Base-by-base conservation (phyloP, 1,140 invertebrate species). In the Limonius californicus region DNA sequence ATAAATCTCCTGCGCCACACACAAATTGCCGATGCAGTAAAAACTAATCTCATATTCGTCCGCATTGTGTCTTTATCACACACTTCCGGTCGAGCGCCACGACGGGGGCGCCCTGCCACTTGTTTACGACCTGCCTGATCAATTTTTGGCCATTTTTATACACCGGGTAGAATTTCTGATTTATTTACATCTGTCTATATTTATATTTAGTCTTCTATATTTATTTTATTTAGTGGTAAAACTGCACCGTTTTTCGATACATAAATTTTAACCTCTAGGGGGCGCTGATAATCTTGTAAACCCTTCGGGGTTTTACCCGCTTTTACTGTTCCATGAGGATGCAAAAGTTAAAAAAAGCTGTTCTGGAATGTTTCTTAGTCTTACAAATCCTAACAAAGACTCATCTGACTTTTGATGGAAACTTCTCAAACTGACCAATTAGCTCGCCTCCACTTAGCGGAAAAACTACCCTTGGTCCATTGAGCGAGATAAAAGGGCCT, bases 31-130 rank as follows among this genome's bases (percentile, higher is more conserved):
- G 2, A 42, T 11, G 43, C 20, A 45, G 57, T 61, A 65, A 65
- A 65, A 62, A 58, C 54, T 65, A 65, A 65, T 65, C 61, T 54
- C 42, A 62, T 45, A 54, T 63, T 54, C 53, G 61, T 63, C 42
- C 54, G 61, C 60, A 62, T 65, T 65, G 64, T 63, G 50, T 53
- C 61, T 65, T 65, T 65, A 65, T 65, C 64, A 54, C 57, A 55
- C 54, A 63, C 56, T 65, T 65, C 64, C 61, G 64, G 64, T 63
- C 64, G 59, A 65, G 32, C 61, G 64, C 18, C 30, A 61, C 55
- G 61, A 58, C 62, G 27, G 53, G 53, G 53, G 53, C 18, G 53
- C 20, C 14, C 1, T 32, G 27, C 27, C 20, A 50, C 45, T 55
- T 55, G 54, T 55, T 55, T 55, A 55, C 18, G 20, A 55, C 19